Evolutionary conservation across 2,113 vertebrate species (phyloP).

Genomic region (Carassius carassius): DNA sequence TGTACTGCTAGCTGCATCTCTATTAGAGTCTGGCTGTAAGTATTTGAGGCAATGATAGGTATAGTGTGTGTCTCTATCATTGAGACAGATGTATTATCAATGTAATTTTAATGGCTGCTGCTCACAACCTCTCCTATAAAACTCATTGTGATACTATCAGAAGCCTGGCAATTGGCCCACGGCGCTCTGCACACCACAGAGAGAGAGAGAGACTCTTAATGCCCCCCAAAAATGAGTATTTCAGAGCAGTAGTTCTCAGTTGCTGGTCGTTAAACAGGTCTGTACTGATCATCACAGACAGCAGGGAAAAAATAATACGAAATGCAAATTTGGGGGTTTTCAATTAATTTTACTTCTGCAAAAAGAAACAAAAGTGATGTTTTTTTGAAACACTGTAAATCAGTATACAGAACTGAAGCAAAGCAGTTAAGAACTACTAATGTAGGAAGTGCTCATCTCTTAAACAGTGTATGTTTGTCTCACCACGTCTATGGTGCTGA

Average conservation of each 20-base stretch:
- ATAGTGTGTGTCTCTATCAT: background rate
- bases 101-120: background rate
- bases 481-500: conserved; percentile 97
- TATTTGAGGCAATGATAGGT: background rate
- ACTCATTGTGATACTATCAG: conserved; percentile 18
- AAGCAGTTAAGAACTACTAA: background rate
- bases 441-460: background rate
- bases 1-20: background rate
- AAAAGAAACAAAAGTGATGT: too few species aligned
- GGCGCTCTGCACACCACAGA: background rate
- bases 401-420: background rate
- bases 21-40: background rate
- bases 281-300: background rate
- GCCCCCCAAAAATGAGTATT: background rate
- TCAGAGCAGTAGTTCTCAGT: background rate
- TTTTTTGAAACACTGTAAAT: background rate
- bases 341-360: background rate
- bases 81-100: background rate
- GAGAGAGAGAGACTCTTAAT: background rate
- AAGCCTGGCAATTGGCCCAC: background rate
- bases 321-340: too few species aligned
- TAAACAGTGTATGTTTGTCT: conserved; percentile 52
- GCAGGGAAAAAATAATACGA: background rate
- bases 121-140: conserved; percentile 9
- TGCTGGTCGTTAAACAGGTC: background rate